phyloP scores from a whole-genome alignment of 2,797 vertebrate species.

The Mus caroli region DNA sequence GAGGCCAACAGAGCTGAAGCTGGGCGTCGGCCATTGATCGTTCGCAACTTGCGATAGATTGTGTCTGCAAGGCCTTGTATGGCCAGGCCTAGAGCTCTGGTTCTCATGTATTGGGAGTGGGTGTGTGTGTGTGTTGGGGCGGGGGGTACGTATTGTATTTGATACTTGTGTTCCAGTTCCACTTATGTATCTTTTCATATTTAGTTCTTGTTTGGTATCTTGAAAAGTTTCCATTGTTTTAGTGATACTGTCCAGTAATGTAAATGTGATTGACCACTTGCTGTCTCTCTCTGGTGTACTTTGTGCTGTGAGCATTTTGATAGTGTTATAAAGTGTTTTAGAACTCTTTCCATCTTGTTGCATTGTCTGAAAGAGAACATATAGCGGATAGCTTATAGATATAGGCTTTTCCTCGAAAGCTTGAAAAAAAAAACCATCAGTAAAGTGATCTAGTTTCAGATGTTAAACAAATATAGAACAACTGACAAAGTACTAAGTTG shows the following conservation, averaged over 20 bases:
- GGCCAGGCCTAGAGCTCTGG: constrained; percentile 13
- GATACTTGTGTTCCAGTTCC: constrained; percentile 69
- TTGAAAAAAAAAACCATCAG: constrained; percentile 53
- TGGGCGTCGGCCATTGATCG: constrained; percentile 45
- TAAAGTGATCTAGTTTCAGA: constrained; percentile 57
- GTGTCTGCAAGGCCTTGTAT: constrained; percentile 45
- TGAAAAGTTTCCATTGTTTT: constrained; percentile 60
- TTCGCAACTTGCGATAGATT: constrained; percentile 54
- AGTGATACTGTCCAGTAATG: constrained; percentile 51
- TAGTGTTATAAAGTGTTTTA: constrained; percentile 62
- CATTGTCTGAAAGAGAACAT: constrained; percentile 65
- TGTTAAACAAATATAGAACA: constrained; percentile 61
- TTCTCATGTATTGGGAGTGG: constrained; percentile 26
- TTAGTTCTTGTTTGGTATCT: constrained; percentile 65
- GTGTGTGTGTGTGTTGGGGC: neutral
- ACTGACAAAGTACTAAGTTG: constrained; percentile 61
- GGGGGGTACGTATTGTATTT: constrained; percentile 48
- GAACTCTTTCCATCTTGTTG: constrained; percentile 59
- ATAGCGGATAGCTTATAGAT: constrained; percentile 72
- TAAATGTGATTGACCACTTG: constrained; percentile 69
- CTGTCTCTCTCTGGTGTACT: constrained; percentile 68
- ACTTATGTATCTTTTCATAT: constrained; percentile 35
- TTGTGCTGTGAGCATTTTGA: constrained; percentile 68
- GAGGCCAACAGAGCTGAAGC: constrained; percentile 69
- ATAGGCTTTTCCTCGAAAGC: constrained; percentile 65